phyloP scores from a whole-genome alignment of 2,797 vertebrate genomes.

The Anguilla anguilla region DNA sequence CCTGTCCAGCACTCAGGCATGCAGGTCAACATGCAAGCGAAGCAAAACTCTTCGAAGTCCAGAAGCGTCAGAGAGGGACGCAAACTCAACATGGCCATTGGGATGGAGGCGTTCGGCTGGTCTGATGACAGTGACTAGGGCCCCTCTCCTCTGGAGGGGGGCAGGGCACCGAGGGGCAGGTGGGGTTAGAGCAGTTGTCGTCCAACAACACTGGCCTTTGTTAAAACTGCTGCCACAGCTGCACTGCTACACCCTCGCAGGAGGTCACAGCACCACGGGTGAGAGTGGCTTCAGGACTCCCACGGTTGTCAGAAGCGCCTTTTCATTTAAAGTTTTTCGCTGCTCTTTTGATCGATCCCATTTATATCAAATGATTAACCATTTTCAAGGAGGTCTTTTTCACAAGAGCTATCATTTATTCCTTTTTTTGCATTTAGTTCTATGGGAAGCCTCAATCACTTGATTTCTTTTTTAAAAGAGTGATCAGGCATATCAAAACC shows the following conservation, averaged over 20 bases:
- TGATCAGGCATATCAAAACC: constrained; percentile 16
- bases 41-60: constrained; percentile 90
- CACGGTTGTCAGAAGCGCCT: constrained; percentile 28
- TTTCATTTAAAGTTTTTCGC: constrained; percentile 22
- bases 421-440: constrained; percentile 8
- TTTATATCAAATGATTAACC: constrained; percentile 12
- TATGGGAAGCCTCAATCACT: constrained; percentile 21
- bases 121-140: constrained; percentile 80
- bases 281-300: constrained; percentile 46
- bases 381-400: background rate
- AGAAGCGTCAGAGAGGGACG: constrained; percentile 87
- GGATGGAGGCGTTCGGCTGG: constrained; percentile 79
- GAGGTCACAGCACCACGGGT: constrained; percentile 73
- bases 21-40: constrained; percentile 90
- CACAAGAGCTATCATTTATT: background rate
- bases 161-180: background rate
- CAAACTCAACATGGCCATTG: constrained; percentile 87
- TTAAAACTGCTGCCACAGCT: constrained; percentile 35
- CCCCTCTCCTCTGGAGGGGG: background rate
- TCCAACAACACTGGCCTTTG: constrained; percentile 33
- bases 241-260: background rate
- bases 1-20: constrained; percentile 83
- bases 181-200: background rate
- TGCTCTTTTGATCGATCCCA: constrained; percentile 21
- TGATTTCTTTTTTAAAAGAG: constrained; percentile 13